Conservation (phyloP, 2,797 vertebrate genomes). For the Sebastiscus albofasciatus region DNA sequence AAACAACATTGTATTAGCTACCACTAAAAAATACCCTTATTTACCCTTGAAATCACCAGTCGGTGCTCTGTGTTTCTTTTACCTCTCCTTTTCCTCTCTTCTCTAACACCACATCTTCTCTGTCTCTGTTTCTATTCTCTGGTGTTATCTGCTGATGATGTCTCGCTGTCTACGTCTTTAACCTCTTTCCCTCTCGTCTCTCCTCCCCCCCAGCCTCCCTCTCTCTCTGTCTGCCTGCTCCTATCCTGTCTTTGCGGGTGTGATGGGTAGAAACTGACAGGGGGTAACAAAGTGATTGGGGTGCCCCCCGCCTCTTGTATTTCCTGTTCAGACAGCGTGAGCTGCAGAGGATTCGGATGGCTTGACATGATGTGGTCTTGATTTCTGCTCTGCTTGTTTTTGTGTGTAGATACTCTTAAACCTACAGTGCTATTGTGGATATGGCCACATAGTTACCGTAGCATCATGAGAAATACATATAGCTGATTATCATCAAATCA, state of each 20-base stretch:
- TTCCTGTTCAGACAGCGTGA: conserved; percentile 17
- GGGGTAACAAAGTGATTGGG: conserved; percentile 42
- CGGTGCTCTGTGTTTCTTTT: neutral
- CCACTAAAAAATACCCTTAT: neutral
- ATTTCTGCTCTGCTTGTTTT: neutral
- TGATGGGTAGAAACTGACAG: conserved; percentile 54
- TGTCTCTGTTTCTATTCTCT: neutral
- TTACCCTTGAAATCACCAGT: neutral
- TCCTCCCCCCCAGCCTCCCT: neutral
- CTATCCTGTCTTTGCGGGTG: conserved; percentile 27
- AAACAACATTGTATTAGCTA: neutral
- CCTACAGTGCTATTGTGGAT: neutral
- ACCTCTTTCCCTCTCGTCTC: conserved; percentile 11
- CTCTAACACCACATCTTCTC: neutral
- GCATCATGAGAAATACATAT: neutral
- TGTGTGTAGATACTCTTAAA: neutral
- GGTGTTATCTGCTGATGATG: neutral
- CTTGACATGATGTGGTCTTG: neutral
- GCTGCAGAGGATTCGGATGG: neutral
- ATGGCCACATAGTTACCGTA: neutral
- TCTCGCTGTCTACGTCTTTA: conserved; percentile 21
- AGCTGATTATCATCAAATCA: neutral
- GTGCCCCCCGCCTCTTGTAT: neutral
- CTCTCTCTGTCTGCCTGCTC: conserved; percentile 9
- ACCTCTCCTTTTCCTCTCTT: neutral